Evolutionary conservation across 2,888 invertebrate genomes (phyloP).

Genomic region (Acrobasis consociella): DNA sequence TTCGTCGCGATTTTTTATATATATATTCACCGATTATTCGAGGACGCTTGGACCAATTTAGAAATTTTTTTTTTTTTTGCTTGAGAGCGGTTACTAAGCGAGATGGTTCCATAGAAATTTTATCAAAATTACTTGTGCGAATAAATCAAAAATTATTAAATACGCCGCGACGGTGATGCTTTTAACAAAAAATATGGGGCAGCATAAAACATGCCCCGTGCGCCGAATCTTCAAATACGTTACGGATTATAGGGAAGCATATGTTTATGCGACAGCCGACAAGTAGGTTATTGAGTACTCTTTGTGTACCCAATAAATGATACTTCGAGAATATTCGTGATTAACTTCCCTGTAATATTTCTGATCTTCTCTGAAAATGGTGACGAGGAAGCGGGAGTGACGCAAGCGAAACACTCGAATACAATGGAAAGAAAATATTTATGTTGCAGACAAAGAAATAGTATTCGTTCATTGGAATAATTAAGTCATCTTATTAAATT

Average conservation of each 20-base stretch:
- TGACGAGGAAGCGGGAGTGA: conserved; percentile 8
- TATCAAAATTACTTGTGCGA: too few species aligned
- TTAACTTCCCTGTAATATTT: conserved; percentile 15
- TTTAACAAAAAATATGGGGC: too few species aligned
- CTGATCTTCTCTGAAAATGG: conserved; percentile 1
- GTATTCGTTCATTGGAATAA: background rate
- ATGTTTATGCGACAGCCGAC: conserved; percentile 13
- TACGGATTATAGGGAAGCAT: conserved; percentile 1
- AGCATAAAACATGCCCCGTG: too few species aligned
- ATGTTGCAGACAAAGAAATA: background rate
- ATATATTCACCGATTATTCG: too few species aligned
- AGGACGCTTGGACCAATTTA: too few species aligned
- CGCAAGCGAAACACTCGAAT: background rate
- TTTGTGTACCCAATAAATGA: conserved; percentile 16
- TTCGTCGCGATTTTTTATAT: too few species aligned
- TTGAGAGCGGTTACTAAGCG: too few species aligned
- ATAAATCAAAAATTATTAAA: too few species aligned
- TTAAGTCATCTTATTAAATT: background rate
- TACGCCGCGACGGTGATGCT: too few species aligned
- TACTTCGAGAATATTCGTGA: background rate
- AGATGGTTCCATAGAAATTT: too few species aligned
- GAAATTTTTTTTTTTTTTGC: too few species aligned
- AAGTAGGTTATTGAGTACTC: conserved; percentile 14
- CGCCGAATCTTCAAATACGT: too few species aligned
- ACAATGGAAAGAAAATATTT: background rate